Percentiles rank a stretch among this genome's conserved stretches.
These are phyloP conservation scores for Heliconius hermathena DNA, from an alignment of 1,140 invertebrate genomes.

Conservation along the genomic window DNA sequence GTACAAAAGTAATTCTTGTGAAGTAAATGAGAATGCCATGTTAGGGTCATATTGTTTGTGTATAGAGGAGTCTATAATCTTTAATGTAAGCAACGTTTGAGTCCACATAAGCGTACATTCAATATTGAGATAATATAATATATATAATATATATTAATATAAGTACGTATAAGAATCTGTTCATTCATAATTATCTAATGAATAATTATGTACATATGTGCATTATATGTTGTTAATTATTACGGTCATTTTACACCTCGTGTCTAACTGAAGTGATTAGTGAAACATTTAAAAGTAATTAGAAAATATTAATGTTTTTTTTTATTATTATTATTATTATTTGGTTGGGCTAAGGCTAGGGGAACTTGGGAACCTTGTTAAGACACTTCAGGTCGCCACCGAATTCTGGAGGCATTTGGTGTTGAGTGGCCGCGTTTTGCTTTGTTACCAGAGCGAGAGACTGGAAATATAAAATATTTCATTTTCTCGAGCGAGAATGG, in stretches of 20 bases:
- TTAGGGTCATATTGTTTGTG: not conserved
- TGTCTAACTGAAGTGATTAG: not conserved
- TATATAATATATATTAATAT: not conserved
- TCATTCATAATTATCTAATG: slow-evolving; percentile 7
- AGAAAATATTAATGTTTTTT: not conserved
- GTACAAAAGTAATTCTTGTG: not conserved
- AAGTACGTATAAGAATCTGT: not conserved
- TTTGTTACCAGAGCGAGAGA: no score
- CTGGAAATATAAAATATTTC: no score
- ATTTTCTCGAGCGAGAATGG: no score
- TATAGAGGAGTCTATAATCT: not conserved
- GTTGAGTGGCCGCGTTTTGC: no score
- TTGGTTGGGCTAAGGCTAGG: no score
- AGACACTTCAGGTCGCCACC: no score
- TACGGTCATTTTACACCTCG: not conserved
- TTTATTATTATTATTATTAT: no score
- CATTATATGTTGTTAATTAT: slow-evolving; percentile 6
- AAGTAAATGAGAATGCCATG: not conserved
- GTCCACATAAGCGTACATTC: not conserved
- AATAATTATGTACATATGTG: not conserved
- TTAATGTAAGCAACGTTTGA: slow-evolving; percentile 1
- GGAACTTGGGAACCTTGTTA: no score
- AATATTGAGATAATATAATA: not conserved
- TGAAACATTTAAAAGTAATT: not conserved
- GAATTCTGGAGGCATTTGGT: no score